A percentile compares a stretch with the other conserved stretches of the same genome.
These are phyloP conservation scores for Telmatherina bonti DNA, from an alignment of 2,797 vertebrate genomes.

Conservation along the genomic window DNA sequence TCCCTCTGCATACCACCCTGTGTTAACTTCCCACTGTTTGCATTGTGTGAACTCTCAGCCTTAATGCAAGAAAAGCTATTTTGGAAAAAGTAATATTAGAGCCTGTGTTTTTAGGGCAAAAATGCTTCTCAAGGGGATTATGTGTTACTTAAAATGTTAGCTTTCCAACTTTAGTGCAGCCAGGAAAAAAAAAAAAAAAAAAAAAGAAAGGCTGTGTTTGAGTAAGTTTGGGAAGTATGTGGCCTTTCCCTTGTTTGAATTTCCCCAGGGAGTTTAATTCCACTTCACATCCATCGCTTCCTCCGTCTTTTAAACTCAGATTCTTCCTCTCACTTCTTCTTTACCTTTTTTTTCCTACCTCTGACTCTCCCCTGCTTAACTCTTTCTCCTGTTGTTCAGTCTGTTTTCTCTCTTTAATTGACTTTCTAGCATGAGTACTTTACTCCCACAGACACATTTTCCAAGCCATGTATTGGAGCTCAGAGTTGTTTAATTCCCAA, in stretches of 20 bases:
- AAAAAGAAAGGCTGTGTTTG: slow-evolving; percentile 19
- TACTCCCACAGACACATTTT: slow-evolving; percentile 47
- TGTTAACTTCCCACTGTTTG: slow-evolving; percentile 15
- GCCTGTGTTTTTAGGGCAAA: slow-evolving; percentile 49
- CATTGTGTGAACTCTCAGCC: slow-evolving; percentile 43
- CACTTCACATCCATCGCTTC: slow-evolving; percentile 45
- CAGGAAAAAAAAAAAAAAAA: slow-evolving; percentile 65
- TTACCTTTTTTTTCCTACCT: slow-evolving; percentile 19
- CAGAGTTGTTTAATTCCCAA: slow-evolving; percentile 43
- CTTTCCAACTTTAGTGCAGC: slow-evolving; percentile 60
- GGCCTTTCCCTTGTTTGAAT: slow-evolving; percentile 71
- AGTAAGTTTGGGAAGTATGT: slow-evolving; percentile 72
- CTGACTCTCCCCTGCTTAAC: not conserved
- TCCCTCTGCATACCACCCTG: slow-evolving; percentile 28
- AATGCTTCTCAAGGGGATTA: slow-evolving; percentile 59
- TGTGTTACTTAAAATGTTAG: slow-evolving; percentile 58
- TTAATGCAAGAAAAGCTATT: slow-evolving; percentile 17
- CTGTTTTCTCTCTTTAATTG: slow-evolving; percentile 13
- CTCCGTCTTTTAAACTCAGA: slow-evolving; percentile 29
- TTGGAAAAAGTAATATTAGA: slow-evolving; percentile 44
- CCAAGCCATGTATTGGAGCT: slow-evolving; percentile 51
- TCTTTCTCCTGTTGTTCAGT: slow-evolving; percentile 5
- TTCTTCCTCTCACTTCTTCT: slow-evolving; percentile 12
- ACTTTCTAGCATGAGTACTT: slow-evolving; percentile 23
- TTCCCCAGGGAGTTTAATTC: slow-evolving; percentile 59